phyloP scores from a whole-genome alignment of 2,797 vertebrate genomes.

The Enteromius radiatus region DNA sequence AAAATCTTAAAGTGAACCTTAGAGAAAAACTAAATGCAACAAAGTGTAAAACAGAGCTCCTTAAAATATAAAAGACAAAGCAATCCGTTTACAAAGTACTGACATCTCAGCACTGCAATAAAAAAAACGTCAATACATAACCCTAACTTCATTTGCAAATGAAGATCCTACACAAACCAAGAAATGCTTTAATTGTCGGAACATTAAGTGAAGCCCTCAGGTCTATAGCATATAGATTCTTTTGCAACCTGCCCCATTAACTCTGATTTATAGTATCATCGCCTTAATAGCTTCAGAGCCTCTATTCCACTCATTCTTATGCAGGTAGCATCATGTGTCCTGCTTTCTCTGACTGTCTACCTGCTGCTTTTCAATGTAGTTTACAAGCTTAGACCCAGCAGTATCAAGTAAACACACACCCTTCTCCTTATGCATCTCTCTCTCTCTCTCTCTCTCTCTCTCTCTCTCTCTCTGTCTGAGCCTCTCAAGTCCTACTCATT shows the following conservation, averaged over 20 bases:
- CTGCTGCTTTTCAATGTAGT: constrained; percentile 66
- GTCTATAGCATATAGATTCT: constrained; percentile 65
- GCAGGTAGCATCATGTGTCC: constrained; percentile 14
- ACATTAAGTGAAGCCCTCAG: constrained; percentile 55
- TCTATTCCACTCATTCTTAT: constrained; percentile 70
- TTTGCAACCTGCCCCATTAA: constrained; percentile 69
- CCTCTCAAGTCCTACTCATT: constrained; percentile 30
- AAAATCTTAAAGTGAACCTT: not conserved
- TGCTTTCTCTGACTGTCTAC: constrained; percentile 28
- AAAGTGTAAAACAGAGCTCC: not conserved
- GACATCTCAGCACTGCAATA: not conserved
- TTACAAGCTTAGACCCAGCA: constrained; percentile 35
- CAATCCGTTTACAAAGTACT: not conserved
- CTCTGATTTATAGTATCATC: constrained; percentile 79
- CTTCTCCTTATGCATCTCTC: not conserved
- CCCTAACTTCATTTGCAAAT: constrained; percentile 28
- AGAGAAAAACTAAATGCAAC: not conserved
- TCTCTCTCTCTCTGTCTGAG: not conserved
- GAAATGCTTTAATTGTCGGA: constrained; percentile 45
- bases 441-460: not conserved
- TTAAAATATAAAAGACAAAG: not conserved
- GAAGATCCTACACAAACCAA: constrained; percentile 29
- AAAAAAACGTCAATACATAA: not conserved
- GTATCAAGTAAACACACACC: constrained; percentile 32
- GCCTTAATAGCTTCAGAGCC: constrained; percentile 75